Evolutionary conservation across 2,797 vertebrate species (phyloP).

Genomic region (Chiroxiphia lanceolata): DNA sequence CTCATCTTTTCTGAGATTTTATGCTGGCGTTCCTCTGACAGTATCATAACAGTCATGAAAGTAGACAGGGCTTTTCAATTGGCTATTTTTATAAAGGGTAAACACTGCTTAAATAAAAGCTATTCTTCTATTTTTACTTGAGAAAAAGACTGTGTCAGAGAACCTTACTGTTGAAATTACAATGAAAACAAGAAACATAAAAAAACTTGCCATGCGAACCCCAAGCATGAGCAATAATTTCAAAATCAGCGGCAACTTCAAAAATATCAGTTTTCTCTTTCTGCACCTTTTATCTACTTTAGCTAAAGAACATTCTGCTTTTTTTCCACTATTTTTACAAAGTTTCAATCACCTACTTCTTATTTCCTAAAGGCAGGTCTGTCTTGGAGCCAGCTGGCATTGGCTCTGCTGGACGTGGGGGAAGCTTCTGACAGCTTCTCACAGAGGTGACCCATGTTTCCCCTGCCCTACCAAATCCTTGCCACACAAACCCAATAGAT

Average conservation of each 20-base stretch:
- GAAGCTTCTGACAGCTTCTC: not conserved
- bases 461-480: rapidly evolving
- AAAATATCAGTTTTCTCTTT: not conserved
- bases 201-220: not conserved
- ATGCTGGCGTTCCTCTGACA: not conserved
- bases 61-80: not conserved
- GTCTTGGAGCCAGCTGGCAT: not conserved
- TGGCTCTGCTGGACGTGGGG: rapidly evolving
- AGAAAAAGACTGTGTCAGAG: not conserved
- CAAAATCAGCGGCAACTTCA: not conserved
- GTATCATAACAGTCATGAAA: not conserved
- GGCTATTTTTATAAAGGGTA: not conserved
- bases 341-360: not conserved
- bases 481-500: not conserved
- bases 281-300: not conserved
- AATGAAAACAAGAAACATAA: not conserved
- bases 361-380: not conserved
- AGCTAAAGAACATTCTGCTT: not conserved
- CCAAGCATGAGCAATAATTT: not conserved
- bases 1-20: not conserved
- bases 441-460: not conserved
- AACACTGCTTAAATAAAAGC: not conserved
- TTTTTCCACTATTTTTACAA: not conserved
- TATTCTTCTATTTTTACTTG: not conserved
- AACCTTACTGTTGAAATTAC: not conserved